Evolutionary conservation across 2,113 vertebrate species (phyloP).

Genomic region (Phaethon lepturus): DNA sequence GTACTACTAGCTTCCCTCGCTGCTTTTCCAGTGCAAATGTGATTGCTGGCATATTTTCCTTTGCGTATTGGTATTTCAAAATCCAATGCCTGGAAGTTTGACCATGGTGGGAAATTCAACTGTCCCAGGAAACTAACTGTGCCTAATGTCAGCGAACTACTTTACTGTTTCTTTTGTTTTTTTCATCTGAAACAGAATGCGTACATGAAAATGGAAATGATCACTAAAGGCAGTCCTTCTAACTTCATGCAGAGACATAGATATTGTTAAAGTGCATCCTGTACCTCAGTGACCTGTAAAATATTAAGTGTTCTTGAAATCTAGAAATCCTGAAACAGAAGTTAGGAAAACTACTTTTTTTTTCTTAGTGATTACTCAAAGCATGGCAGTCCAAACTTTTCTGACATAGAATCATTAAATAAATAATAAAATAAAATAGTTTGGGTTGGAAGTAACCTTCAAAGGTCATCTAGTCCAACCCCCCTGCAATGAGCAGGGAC

Average conservation of each 20-base stretch:
- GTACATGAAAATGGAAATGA: background rate
- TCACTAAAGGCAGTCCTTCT: background rate
- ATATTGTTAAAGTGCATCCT: background rate
- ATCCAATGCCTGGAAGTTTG: background rate
- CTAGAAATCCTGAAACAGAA: background rate
- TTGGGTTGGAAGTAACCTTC: too few relatives aligned
- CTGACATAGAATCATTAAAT: too few relatives aligned
- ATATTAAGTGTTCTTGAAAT: background rate
- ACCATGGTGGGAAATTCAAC: rapidly evolving
- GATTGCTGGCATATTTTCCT: background rate
- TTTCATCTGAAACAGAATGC: rapidly evolving
- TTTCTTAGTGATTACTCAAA: background rate
- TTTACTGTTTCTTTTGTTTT: background rate
- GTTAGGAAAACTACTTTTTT: background rate
- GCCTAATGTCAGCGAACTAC: background rate
- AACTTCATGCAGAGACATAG: background rate
- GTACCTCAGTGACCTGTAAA: background rate
- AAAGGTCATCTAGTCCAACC: too few relatives aligned
- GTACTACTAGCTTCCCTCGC: background rate
- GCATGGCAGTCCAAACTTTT: background rate
- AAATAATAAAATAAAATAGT: too few relatives aligned
- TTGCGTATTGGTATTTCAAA: background rate
- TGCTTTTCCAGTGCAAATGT: background rate
- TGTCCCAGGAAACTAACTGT: background rate
- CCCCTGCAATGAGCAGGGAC: too few relatives aligned